These are phyloP conservation scores for Monopis laevigella DNA, from an alignment of 2,888 invertebrate species.

Conservation along the genomic window DNA sequence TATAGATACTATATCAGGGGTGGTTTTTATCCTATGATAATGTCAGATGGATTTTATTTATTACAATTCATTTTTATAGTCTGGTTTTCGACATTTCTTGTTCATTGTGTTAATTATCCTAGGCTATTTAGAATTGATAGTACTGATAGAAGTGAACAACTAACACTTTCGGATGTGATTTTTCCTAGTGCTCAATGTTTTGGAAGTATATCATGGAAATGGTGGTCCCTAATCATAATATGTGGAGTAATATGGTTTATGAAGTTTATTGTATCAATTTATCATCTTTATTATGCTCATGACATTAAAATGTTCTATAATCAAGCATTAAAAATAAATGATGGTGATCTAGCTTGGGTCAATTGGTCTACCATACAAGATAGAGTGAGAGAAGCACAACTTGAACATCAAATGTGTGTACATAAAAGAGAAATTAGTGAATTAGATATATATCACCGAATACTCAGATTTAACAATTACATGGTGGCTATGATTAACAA, in stretches of 20 bases:
- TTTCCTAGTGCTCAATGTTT: slow-evolving; percentile 44
- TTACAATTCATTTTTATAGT: slow-evolving; percentile 91
- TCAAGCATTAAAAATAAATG: slow-evolving; percentile 84
- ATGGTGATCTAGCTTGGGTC: slow-evolving; percentile 84
- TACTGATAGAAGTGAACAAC: slow-evolving; percentile 45
- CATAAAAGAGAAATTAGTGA: slow-evolving; percentile 95
- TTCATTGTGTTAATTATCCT: slow-evolving; percentile 89
- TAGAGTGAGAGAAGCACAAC: slow-evolving; percentile 88
- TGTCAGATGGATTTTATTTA: slow-evolving; percentile 82
- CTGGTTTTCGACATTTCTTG: slow-evolving; percentile 82
- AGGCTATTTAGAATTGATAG: slow-evolving; percentile 77
- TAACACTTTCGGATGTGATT: slow-evolving; percentile 53
- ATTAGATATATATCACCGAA: slow-evolving; percentile 96
- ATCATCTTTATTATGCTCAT: slow-evolving; percentile 85
- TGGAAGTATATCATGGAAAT: slow-evolving; percentile 48
- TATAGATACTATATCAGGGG: slow-evolving; percentile 97
- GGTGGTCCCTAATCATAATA: slow-evolving; percentile 77
- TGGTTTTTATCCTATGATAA: slow-evolving; percentile 91
- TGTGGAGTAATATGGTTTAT: slow-evolving; percentile 81
- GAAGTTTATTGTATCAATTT: slow-evolving; percentile 79
- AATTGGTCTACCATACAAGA: slow-evolving; percentile 95
- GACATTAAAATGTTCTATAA: slow-evolving; percentile 94
- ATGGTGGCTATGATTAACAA: slow-evolving; percentile 98
- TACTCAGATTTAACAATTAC: slow-evolving; percentile 95
- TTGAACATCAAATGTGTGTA: slow-evolving; percentile 96